These are phyloP conservation scores for Xyrauchen texanus DNA, from an alignment of 2,113 vertebrate genomes.

Conservation along the genomic window DNA sequence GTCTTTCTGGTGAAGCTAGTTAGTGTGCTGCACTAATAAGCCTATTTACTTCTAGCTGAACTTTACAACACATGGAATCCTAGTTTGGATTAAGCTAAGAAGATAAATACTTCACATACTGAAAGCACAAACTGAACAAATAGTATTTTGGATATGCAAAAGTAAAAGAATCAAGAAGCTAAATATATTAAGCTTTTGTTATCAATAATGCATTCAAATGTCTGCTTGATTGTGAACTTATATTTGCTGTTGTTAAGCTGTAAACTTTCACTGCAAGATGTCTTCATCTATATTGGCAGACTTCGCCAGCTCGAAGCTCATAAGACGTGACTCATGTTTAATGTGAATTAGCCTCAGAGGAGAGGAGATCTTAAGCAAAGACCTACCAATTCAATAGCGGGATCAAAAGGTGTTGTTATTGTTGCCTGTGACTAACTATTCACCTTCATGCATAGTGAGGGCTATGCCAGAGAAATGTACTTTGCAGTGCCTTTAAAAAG, in stretches of 20 bases:
- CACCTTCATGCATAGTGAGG: not conserved
- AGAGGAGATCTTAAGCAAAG: constrained; percentile 6
- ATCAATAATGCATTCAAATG: too few species aligned
- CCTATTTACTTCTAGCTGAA: too few species aligned
- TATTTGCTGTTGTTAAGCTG: not conserved
- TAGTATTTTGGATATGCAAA: too few species aligned
- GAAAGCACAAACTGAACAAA: too few species aligned
- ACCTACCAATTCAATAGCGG: not conserved
- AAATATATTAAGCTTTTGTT: too few species aligned
- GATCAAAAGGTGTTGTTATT: constrained; percentile 25
- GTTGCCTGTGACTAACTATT: constrained; percentile 8
- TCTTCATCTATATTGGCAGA: constrained; percentile 2
- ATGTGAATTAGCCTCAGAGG: constrained; percentile 32
- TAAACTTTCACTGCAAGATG: constrained; percentile 6
- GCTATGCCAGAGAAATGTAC: not conserved
- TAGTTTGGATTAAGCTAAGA: too few species aligned
- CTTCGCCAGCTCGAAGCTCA: not conserved
- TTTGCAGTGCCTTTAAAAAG: constrained; percentile 19
- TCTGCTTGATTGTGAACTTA: not conserved
- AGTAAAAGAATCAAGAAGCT: too few species aligned
- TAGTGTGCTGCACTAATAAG: too few species aligned
- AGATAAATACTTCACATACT: too few species aligned
- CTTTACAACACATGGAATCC: too few species aligned
- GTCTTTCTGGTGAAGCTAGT: too few species aligned
- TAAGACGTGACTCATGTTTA: constrained; percentile 19